Conservation (phyloP, 2,797 vertebrate genomes). For the Gymnoscopelus braueri region DNA sequence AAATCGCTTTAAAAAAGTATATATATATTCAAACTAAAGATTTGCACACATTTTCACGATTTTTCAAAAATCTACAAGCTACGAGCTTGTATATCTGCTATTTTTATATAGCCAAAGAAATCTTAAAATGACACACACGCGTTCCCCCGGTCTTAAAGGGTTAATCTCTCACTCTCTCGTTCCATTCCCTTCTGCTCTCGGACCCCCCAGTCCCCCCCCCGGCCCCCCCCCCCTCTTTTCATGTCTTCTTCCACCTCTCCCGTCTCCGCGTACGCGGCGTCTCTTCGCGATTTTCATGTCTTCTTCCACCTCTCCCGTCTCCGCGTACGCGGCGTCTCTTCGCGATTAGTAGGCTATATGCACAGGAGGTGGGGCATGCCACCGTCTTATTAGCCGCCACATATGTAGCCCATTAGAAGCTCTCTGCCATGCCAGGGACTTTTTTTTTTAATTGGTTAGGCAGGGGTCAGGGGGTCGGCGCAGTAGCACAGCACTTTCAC, state of each 20-base stretch:
- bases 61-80: too few relatives aligned
- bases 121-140: too few relatives aligned
- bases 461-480: conserved; percentile 62
- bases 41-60: too few relatives aligned
- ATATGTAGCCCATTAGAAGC: conserved; percentile 75
- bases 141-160: too few relatives aligned
- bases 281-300: conserved; percentile 43
- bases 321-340: conserved; percentile 38
- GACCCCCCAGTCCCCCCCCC: not conserved
- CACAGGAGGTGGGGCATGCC: conserved; percentile 68
- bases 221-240: not conserved
- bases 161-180: not conserved
- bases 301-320: conserved; percentile 13
- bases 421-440: conserved; percentile 59
- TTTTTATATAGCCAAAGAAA: too few relatives aligned
- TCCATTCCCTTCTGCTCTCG: conserved; percentile 13
- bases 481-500: conserved; percentile 40
- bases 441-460: conserved; percentile 80
- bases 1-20: too few relatives aligned
- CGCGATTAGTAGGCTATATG: conserved; percentile 62
- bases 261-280: conserved; percentile 31
- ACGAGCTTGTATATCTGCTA: too few relatives aligned
- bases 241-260: conserved; percentile 5
- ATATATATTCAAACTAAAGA: too few relatives aligned
- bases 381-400: conserved; percentile 75